Conservation (phyloP, 2,888 invertebrate species). For the Phortica magna region DNA sequence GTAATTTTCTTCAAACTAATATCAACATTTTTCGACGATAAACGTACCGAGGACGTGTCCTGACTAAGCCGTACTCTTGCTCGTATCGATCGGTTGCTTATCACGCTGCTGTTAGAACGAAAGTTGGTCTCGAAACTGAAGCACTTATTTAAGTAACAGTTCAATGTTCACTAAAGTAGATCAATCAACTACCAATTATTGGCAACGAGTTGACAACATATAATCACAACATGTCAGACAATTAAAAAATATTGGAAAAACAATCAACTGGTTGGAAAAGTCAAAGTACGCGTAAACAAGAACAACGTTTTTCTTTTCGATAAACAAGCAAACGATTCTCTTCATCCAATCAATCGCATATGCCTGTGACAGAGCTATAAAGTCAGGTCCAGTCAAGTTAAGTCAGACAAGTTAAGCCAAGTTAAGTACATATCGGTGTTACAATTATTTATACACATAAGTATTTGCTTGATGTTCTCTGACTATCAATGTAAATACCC, state of each 20-base stretch:
- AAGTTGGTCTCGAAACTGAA: neutral
- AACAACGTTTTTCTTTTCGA: constrained; percentile 35
- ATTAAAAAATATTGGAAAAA: constrained; percentile 54
- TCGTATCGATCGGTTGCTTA: neutral
- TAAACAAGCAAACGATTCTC: constrained; percentile 56
- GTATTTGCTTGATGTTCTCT: constrained; percentile 57
- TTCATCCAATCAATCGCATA: no score
- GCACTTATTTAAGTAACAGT: neutral
- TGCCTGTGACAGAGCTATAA: neutral
- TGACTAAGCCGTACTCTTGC: no score
- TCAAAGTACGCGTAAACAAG: constrained; percentile 19
- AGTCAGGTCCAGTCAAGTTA: neutral
- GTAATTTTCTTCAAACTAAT: neutral
- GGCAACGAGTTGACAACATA: constrained; percentile 53
- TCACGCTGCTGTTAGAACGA: neutral
- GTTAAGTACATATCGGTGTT: neutral
- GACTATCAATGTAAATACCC: constrained; percentile 44
- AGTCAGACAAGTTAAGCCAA: neutral
- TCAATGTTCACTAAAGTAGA: constrained; percentile 16
- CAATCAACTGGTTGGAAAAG: constrained; percentile 40
- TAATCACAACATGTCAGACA: constrained; percentile 70
- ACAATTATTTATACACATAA: constrained; percentile 58
- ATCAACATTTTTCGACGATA: no score
- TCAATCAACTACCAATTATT: neutral
- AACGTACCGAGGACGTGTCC: no score